A percentile compares a stretch with the other conserved stretches of the same genome.
phyloP scores from a whole-genome alignment of 2,797 vertebrate genomes.

The Xenentodon cancila region DNA sequence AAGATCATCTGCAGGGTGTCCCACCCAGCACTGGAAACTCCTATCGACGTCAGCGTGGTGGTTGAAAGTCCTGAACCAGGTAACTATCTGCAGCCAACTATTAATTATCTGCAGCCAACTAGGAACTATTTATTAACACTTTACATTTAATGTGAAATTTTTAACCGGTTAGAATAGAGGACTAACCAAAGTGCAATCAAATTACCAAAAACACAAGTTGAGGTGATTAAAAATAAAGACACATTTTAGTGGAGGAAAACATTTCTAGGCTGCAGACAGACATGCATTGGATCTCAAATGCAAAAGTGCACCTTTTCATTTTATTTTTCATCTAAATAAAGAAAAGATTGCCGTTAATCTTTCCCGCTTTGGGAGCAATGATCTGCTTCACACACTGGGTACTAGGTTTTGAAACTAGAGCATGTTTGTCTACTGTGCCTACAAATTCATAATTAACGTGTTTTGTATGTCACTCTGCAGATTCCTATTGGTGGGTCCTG shows the following conservation, averaged over 20 bases:
- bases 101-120: neutral
- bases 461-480: conserved; percentile 64
- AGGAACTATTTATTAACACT: no score
- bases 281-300: neutral
- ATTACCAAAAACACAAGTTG: no score
- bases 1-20: conserved; percentile 84
- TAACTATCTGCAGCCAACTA: conserved; percentile 23
- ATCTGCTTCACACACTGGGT: neutral
- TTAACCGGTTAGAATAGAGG: no score
- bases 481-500: conserved; percentile 64
- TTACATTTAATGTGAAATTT: no score
- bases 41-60: conserved; percentile 62
- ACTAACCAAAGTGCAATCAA: no score
- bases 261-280: no score
- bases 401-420: neutral
- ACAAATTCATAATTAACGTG: conserved; percentile 4
- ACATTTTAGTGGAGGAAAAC: no score
- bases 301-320: neutral
- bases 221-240: no score
- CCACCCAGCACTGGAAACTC: conserved; percentile 78
- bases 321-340: no score
- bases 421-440: neutral
- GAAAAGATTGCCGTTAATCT: neutral
- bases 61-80: conserved; percentile 66
- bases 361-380: neutral